These are phyloP conservation scores for Salmo trutta DNA, from an alignment of 2,797 vertebrate species.

Conservation along the genomic window DNA sequence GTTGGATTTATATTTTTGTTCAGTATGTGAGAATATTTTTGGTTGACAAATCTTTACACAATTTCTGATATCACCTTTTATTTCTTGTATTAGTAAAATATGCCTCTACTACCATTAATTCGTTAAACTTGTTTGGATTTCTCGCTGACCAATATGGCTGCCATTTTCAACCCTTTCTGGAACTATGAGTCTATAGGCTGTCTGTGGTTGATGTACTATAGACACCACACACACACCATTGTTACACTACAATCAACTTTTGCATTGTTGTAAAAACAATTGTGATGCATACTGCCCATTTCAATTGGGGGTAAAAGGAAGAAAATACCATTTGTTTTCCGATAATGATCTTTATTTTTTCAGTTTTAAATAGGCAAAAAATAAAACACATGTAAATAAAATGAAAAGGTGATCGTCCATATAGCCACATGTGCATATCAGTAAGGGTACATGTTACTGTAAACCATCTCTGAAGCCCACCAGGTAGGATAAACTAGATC, in stretches of 20 bases:
- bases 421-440: conserved; percentile 76
- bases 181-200: too few species aligned
- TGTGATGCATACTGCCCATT: neutral
- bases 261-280: neutral
- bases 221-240: too few species aligned
- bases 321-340: conserved; percentile 38
- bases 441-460: conserved; percentile 62
- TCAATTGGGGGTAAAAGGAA: neutral
- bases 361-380: conserved; percentile 78
- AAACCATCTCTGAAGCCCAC: conserved; percentile 67
- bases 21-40: too few species aligned
- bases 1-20: too few species aligned
- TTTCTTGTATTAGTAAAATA: too few species aligned
- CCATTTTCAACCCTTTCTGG: too few species aligned
- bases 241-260: neutral
- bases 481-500: conserved; percentile 40
- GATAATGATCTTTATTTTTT: conserved; percentile 80
- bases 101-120: too few species aligned
- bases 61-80: too few species aligned
- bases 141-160: too few species aligned
- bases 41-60: too few species aligned
- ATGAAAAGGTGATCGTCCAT: conserved; percentile 62
- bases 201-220: too few species aligned
- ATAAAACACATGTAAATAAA: conserved; percentile 69
- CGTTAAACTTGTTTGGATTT: too few species aligned